Evolutionary conservation across 37 sponge, comb jelly and placozoan species (phyloP), one percentile per base, ranked within the genome.

Genomic region (Dysidea cf. avara): DNA sequence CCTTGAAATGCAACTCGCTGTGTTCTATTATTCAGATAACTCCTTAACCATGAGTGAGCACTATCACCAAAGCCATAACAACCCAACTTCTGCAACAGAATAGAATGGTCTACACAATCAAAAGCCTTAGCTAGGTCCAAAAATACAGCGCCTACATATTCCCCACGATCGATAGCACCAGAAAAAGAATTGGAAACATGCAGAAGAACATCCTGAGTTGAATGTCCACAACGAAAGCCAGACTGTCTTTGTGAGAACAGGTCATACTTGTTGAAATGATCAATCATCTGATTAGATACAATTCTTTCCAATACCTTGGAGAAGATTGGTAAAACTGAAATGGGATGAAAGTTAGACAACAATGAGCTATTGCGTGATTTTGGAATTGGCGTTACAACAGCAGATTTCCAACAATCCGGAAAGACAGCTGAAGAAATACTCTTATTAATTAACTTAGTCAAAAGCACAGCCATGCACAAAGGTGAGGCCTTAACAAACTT

Each of bases 111-210:
- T 25, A 68, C 32, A 49, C 52, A 68, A 51, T 68, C 69, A 25
- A 68, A 68, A 14, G 69, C 69, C 52, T 68, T 68, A 46, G 52
- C 49, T 1, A 68, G 52, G 30, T 68, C 69, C 46, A 68, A 47
- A 68, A 68, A 11, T n/a, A 47, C 52, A 3, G 69, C 14, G 14
- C 69, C 69, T 30, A 68, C 53, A 13, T 49, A 22, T 2, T 47
- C 52, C 25, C 49, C 49, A 24, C 4, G 20, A 26, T 49, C 53
- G 9, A 50, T 24, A n/a, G 52, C 14, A 18, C 1, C 1, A 30
- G 33, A 3, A 33, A 48, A 25, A 2, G 46, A 48, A 12, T 68
- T 51, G 1, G 29, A 34, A 7, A 51, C 49, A 21, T 68, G 46
- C 53, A 68, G 30, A 1, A 68, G 53, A 14, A 50, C 69, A 68